Evolutionary conservation across 2,113 vertebrate genomes (phyloP).

Genomic region (Brachypodius melanocephalos): DNA sequence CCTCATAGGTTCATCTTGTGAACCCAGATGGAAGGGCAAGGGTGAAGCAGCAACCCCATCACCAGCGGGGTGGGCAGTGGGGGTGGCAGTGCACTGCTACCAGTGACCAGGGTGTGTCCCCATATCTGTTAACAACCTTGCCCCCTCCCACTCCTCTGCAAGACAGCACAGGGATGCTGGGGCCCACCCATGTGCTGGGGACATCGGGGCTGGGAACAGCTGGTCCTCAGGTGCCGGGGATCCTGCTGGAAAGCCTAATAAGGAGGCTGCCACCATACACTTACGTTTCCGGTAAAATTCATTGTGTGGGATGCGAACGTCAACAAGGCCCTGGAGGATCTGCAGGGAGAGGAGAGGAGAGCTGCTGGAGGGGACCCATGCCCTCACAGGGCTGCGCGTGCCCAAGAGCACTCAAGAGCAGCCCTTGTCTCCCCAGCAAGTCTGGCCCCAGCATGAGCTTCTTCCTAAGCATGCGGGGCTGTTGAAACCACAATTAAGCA

Average conservation of each 20-base stretch:
- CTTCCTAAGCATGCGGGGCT: not conserved
- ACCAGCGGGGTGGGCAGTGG: not conserved
- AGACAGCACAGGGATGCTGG: not conserved
- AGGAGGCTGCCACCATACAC: not conserved
- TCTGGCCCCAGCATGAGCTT: not conserved
- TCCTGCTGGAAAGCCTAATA: not conserved
- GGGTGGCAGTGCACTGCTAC: not conserved
- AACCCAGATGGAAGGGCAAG: not conserved
- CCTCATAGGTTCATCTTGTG: not conserved
- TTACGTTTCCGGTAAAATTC: constrained; percentile 88
- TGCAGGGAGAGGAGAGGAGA: constrained; percentile 59
- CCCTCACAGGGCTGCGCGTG: accelerated
- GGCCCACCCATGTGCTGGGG: not conserved
- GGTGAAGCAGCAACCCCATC: not conserved
- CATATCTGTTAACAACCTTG: not conserved
- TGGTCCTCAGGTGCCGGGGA: accelerated
- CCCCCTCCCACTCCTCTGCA: not conserved
- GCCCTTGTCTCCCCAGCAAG: accelerated
- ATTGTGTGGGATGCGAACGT: constrained; percentile 89
- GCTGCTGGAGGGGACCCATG: not conserved
- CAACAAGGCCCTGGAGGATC: constrained; percentile 88
- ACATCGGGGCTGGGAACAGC: accelerated
- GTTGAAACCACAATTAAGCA: not conserved
- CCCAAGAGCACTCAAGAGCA: not conserved
- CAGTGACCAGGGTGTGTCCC: not conserved